A percentile compares a stretch with the other conserved stretches of the same genome.
These are phyloP conservation scores for Apostichopus leukothele DNA, from an alignment of 53 echinoderm and acorn worm genomes.

Conservation along the genomic window DNA sequence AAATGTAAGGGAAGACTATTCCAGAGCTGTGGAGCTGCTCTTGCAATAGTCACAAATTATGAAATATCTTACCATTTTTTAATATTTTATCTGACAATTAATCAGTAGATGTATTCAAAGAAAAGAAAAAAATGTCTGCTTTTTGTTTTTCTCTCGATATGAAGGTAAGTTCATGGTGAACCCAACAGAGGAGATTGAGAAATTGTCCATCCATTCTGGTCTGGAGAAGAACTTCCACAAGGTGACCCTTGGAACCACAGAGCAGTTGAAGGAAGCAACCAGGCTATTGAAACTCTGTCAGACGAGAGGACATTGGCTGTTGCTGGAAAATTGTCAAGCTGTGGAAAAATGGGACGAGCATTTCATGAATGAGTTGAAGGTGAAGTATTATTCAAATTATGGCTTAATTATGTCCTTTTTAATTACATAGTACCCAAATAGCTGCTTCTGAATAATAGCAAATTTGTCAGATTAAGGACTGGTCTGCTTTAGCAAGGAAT, in stretches of 20 bases:
- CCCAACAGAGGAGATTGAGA: conserved; percentile 44
- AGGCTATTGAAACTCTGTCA: conserved; percentile 62
- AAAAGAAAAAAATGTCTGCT: no score
- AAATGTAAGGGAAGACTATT: no score
- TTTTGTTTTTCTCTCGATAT: not conserved
- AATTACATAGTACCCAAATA: no score
- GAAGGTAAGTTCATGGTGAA: conserved; percentile 31
- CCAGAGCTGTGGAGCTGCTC: no score
- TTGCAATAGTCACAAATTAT: no score
- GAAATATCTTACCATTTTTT: no score
- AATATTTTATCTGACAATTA: no score
- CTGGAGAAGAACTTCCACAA: conserved; percentile 56
- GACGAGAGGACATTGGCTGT: conserved; percentile 69
- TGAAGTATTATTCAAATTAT: not conserved
- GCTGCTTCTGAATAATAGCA: no score
- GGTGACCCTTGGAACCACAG: conserved; percentile 69
- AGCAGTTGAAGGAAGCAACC: conserved; percentile 57
- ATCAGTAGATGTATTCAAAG: no score
- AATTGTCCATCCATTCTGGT: not conserved
- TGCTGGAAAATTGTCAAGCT: conserved; percentile 79
- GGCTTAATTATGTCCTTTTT: no score
- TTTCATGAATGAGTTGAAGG: conserved; percentile 70
- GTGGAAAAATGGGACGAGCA: conserved; percentile 58
- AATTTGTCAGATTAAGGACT: no score
- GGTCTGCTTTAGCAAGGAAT: no score